These are phyloP conservation scores for Nemurella pictetii DNA, from an alignment of 2,888 invertebrate genomes.

Conservation along the genomic window DNA sequence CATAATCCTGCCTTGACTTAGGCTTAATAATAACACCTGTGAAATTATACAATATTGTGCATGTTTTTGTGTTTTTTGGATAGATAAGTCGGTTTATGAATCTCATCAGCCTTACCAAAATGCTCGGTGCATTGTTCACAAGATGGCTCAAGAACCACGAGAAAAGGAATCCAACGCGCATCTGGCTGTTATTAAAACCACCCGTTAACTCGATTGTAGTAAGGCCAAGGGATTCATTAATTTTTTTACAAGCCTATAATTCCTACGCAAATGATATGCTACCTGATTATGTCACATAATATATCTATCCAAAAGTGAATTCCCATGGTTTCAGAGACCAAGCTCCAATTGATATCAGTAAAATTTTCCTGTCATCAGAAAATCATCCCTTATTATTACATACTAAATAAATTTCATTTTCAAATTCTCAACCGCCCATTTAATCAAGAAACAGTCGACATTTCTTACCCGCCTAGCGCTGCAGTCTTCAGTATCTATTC, in stretches of 20 bases:
- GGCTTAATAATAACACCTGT: slow-evolving; percentile 18
- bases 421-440: background rate
- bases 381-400: background rate
- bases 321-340: slow-evolving; percentile 8
- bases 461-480: background rate
- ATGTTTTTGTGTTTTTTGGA: slow-evolving; percentile 8
- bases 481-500: slow-evolving; percentile 34
- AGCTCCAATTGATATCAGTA: background rate
- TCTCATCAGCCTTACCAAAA: slow-evolving; percentile 37
- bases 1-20: background rate
- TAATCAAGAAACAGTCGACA: background rate
- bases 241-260: slow-evolving; percentile 8
- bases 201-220: background rate
- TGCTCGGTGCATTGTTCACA: background rate
- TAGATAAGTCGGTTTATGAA: slow-evolving; percentile 37
- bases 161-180: background rate
- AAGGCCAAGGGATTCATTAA: slow-evolving; percentile 37
- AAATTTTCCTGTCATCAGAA: background rate
- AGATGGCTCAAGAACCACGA: background rate
- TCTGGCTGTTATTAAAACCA: background rate
- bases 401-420: background rate
- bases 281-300: background rate
- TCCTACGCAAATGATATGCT: background rate
- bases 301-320: background rate
- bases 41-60: slow-evolving; percentile 23